phyloP scores from a whole-genome alignment of 2,113 vertebrate species.

The Cynopterus brachyotis region DNA sequence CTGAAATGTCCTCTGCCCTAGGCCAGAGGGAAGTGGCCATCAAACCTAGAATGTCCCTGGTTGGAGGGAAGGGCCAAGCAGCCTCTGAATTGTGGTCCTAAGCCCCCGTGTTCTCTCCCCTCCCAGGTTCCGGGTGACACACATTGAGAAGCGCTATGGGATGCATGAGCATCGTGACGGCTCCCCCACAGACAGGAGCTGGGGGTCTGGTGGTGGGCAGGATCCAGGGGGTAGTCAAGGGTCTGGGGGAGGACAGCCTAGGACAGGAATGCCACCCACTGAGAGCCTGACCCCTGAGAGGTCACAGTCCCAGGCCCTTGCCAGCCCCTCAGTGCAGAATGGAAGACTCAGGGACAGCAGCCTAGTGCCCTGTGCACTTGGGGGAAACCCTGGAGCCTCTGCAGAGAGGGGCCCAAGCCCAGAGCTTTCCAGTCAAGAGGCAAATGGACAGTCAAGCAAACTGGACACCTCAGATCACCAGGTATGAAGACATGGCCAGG shows the following conservation, averaged over 20 bases:
- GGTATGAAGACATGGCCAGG: constrained; percentile 51
- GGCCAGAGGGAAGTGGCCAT: not conserved
- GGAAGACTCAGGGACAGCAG: constrained; percentile 67
- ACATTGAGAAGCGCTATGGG: constrained; percentile 89
- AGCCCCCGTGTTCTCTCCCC: not conserved
- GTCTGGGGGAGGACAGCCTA: constrained; percentile 64
- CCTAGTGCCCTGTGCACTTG: constrained; percentile 36
- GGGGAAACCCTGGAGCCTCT: constrained; percentile 53
- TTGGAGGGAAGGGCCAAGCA: not conserved
- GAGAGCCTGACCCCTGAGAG: constrained; percentile 71
- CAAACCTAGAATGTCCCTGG: not conserved
- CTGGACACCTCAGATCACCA: constrained; percentile 61
- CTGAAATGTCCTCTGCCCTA: not conserved
- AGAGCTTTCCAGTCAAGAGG: not conserved
- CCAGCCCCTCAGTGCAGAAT: constrained; percentile 71
- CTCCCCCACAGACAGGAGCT: constrained; percentile 75
- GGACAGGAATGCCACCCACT: constrained; percentile 62
- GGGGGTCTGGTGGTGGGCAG: constrained; percentile 74
- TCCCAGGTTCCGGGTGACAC: constrained; percentile 93
- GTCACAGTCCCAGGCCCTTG: constrained; percentile 71
- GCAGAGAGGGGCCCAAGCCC: constrained; percentile 59
- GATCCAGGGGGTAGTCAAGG: constrained; percentile 66
- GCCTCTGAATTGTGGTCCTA: not conserved
- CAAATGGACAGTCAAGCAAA: constrained; percentile 63
- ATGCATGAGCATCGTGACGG: constrained; percentile 83